Evolutionary conservation across 1,140 invertebrate species (phyloP), one percentile per base, ranked within the genome.

Genomic region (Bombus impatiens): DNA sequence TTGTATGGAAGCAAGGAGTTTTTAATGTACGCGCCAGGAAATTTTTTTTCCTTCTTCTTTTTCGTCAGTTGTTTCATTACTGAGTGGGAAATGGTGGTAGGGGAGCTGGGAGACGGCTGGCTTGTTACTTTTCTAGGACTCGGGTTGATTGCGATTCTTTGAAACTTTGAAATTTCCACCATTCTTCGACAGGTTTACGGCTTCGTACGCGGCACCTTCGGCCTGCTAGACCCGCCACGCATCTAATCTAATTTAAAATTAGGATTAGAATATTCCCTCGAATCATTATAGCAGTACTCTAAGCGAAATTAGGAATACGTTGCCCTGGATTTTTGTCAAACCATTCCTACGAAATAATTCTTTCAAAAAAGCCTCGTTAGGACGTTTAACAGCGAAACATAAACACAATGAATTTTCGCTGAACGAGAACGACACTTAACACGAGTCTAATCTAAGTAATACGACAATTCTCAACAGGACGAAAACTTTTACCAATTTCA

Each of bases 111-210:
- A 47, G 65, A 67, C 78, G 40, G 4, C n/a, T 12, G 80, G 44
- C 62, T 72, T 40, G 80, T 62, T 59, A 47, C 68, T 32, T 72
- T 9, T 3, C 1, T 40, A 28, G 44, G 40, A 40, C n/a, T 42
- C 42, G 28, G 32, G 70, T 44, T 82, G 57, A 82, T 80, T 44
- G 62, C 62, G 78, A 68, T 79, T 79, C 62, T 68, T 79, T 79
- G 40, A 47, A 71, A 40, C 67, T 57, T 68, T 53, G 35, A 53
- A 53, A 59, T 72, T 81, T 35, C 15, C 42, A 37, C 22, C 25
- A 40, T 59, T 47, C 68, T 42, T 62, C 28, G 70, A 72, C 40
- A 12, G 40, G 28, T n/a, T 78, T 57, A 9, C 77, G n/a, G 59
- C 59, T 76, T 57, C 10, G 25, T 53, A 15, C 13, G 6, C 32